Evolutionary conservation across 2,888 invertebrate genomes (phyloP), one percentile per base, ranked within the genome.

Genomic region (Zele albiditarsus): DNA sequence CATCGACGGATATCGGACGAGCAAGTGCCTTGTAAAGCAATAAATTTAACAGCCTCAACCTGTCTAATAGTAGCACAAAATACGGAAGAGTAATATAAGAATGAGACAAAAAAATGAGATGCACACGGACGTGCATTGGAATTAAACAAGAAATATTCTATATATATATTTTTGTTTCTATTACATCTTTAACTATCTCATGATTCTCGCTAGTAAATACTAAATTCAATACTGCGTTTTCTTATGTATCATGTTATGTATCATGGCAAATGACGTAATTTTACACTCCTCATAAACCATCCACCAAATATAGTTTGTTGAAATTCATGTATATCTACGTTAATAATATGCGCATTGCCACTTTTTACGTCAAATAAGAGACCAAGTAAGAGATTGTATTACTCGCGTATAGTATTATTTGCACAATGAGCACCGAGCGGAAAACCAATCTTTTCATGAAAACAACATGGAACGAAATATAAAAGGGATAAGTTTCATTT

Each of bases 361-460:
- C 53, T 53, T 46, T n/a, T 53, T n/a, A 20, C 20, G 6, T 53
- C 46, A 53, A 20, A 0, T 20, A 1, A 20, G 53, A 53, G 27
- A 38, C 23, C 25, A 20, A 38, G 12, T 6, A 0, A 60, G 60
- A 71, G 60, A 71, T 71, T 60, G 42, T 62, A 71, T 71, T 71
- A 71, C 69, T 69, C 53, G n/a, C 31, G n/a, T 53, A 20, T 23
- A 6, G 27, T 14, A 57, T 68, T 33, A 28, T 38, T 38, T 71
- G 62, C n/a, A 46, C 46, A 28, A 23, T 25, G 38, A 33, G 12
- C 3, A n/a, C 60, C 77, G 69, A 80, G 74, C 67, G 77, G 74
- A 78, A 38, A 84, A 74, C 80, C 82, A 83, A 85, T 85, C 82
- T 82, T 79, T 66, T 78, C 53, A 23, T 71, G 75, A 76, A 81